Evolutionary conservation across 2,113 vertebrate genomes (phyloP).

Genomic region (Maccullochella peelii): DNA sequence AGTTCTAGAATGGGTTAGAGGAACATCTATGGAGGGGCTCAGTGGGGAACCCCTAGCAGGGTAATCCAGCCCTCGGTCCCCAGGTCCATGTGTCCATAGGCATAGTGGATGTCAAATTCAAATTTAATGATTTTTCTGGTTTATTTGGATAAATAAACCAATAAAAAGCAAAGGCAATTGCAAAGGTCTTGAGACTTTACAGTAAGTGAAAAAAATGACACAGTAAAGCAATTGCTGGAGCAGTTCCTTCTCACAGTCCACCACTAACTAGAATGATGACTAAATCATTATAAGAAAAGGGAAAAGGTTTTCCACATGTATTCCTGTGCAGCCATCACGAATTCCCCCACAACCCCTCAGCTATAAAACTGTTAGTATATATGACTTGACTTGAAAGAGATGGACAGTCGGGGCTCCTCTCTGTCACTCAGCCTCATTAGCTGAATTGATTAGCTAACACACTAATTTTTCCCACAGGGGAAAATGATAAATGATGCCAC

Average conservation of each 20-base stretch:
- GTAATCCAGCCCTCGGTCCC: neutral
- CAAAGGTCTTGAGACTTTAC: neutral
- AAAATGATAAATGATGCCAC: conserved; percentile 58
- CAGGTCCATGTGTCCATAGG: neutral
- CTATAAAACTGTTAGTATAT: conserved; percentile 7
- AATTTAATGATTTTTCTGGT: neutral
- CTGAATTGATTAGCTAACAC: conserved; percentile 62
- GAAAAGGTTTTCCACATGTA: neutral
- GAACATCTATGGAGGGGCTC: too few relatives aligned
- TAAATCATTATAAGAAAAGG: too few relatives aligned
- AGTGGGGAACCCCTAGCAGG: too few relatives aligned
- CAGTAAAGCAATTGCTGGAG: neutral
- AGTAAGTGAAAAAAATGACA: neutral
- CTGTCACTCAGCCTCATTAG: conserved; percentile 61
- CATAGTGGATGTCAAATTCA: neutral
- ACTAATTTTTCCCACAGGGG: conserved; percentile 48
- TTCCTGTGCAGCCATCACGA: neutral
- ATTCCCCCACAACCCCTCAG: neutral
- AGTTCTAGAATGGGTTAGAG: too few relatives aligned
- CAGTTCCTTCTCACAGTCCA: neutral
- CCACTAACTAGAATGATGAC: neutral
- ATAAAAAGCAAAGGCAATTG: neutral
- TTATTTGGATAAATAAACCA: neutral
- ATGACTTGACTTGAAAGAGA: conserved; percentile 25
- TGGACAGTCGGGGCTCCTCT: conserved; percentile 27